phyloP scores from a whole-genome alignment of 2,888 invertebrate species.

The Rhabditoides inermis region DNA sequence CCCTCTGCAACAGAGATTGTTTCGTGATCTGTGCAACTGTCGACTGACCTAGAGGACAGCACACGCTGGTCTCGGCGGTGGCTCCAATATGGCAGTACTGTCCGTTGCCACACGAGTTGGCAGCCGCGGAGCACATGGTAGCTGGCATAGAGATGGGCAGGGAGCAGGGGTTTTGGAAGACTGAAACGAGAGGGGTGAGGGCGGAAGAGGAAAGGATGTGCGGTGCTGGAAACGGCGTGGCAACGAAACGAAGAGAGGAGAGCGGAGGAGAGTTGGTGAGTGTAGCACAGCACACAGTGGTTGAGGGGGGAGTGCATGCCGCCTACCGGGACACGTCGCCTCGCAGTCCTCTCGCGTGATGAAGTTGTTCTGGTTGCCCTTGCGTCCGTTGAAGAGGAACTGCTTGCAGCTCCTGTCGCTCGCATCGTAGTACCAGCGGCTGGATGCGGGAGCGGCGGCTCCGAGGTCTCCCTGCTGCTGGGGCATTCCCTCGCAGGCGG shows the following conservation, averaged over 20 bases:
- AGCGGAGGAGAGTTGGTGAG: no score
- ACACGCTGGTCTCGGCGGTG: conserved; percentile 38
- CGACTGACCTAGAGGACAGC: conserved; percentile 41
- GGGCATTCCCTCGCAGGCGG: conserved; percentile 39
- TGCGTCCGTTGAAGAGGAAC: conserved; percentile 41
- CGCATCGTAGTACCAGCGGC: conserved; percentile 42
- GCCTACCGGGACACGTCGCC: conserved; percentile 39
- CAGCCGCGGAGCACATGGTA: conserved; percentile 21
- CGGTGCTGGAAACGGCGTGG: no score
- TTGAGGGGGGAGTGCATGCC: neutral
- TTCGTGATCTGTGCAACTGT: neutral
- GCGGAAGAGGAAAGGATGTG: neutral
- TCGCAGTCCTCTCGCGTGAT: conserved; percentile 44
- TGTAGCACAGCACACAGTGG: no score
- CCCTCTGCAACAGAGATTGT: conserved; percentile 18
- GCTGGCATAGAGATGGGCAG: conserved; percentile 29
- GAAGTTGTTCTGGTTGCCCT: conserved; percentile 50
- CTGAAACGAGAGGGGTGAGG: conserved; percentile 20
- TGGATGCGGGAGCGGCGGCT: conserved; percentile 25
- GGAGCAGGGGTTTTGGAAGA: conserved; percentile 45
- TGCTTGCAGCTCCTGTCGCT: conserved; percentile 30
- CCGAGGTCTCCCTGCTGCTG: conserved; percentile 20
- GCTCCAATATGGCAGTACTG: conserved; percentile 49
- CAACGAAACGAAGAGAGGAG: no score
- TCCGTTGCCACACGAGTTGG: conserved; percentile 26